Conservation (phyloP, 1,140 invertebrate species). For the Aradophagus sp. region DNA sequence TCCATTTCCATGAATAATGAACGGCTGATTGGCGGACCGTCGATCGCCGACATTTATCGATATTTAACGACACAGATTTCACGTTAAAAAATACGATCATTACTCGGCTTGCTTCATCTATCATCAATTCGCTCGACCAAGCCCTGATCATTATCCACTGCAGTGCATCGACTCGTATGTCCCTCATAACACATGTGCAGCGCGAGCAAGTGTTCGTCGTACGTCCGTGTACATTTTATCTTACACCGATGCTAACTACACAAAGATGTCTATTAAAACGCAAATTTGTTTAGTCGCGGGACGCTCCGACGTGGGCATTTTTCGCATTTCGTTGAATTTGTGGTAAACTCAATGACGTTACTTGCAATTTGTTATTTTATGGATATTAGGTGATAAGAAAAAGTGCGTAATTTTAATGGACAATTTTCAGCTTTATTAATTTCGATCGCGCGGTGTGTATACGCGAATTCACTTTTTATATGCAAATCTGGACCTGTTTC, state of each 20-base stretch:
- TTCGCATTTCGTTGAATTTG: neutral
- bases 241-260: constrained; percentile 13
- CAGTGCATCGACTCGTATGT: constrained; percentile 40
- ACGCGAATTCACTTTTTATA: constrained; percentile 6
- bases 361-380: constrained; percentile 4
- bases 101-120: constrained; percentile 44
- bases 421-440: constrained; percentile 5
- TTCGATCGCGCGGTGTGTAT: no score
- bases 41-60: constrained; percentile 26
- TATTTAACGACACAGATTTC: constrained; percentile 39
- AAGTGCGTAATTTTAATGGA: constrained; percentile 2
- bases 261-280: constrained; percentile 27
- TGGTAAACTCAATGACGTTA: neutral
- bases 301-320: neutral
- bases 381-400: constrained; percentile 4
- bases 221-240: constrained; percentile 14
- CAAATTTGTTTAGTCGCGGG: constrained; percentile 22
- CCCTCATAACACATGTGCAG: constrained; percentile 21
- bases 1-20: constrained; percentile 15
- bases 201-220: neutral
- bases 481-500: no score
- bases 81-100: constrained; percentile 36
- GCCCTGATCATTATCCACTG: constrained; percentile 49
- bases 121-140: constrained; percentile 53
- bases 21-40: constrained; percentile 1